Evolutionary conservation across 2,797 vertebrate species (phyloP), one percentile per base, ranked within the genome.

Genomic region (Coluber constrictor): DNA sequence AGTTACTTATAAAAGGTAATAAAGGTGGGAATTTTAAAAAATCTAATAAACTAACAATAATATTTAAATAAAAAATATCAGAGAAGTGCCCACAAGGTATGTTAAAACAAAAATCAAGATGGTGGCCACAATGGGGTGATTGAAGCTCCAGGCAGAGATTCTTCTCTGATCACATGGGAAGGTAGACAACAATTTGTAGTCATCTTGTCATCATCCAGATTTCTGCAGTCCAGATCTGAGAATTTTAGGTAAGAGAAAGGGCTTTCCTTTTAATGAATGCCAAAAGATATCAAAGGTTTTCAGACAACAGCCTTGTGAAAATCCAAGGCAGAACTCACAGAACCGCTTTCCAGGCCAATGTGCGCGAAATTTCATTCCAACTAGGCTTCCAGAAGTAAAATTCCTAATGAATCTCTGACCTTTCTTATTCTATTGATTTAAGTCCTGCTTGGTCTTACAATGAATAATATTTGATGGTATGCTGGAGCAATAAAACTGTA

Each of bases 401-500:
- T 91, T 55, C 51, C 83, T 87, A 60, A 29, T 54, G 7, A 47
- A 87, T 86, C 86, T 25, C 59, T 63, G 47, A 63, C 47, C 8
- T 74, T 32, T 91, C 16, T 5, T 0, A 0, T 8, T 95, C 66
- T 95, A 74, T 18, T n/a, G 1, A 23, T n/a, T 4, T 5, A 8
- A 43, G 0, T 27, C 5, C 29, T 94, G n/a, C 5, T 55, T 90
- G 59, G 59, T 86, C 25, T 86, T 91, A 37, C 9, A 88, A 29
- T 90, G 54, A 1, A 3, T 1, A 18, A 2, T 87, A 3, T 0
- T 0, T 23, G 91, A 56, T 92, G 15, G 32, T 10, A 3, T n/a
- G 13, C 57, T 51, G 0, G 27, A 32, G 59, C 88, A 63, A 3
- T 92, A 59, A 83, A 90, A 3, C 57, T 66, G 6, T 37, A 57